These are phyloP conservation scores for Anastrepha obliqua DNA, from an alignment of 1,140 invertebrate genomes.

Conservation along the genomic window DNA sequence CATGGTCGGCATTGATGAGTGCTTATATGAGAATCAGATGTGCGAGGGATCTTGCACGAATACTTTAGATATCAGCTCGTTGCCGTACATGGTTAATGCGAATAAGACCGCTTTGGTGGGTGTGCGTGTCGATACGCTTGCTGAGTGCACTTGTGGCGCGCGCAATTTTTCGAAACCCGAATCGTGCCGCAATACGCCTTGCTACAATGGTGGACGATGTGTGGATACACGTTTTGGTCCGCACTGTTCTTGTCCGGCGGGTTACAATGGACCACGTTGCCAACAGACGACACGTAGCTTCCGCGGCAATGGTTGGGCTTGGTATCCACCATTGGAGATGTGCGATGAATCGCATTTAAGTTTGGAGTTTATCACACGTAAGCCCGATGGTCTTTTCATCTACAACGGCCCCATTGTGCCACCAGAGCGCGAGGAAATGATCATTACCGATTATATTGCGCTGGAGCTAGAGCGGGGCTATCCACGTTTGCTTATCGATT, in stretches of 20 bases:
- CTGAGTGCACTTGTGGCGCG: slow-evolving; percentile 93
- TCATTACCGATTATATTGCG: slow-evolving; percentile 95
- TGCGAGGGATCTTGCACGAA: slow-evolving; percentile 98
- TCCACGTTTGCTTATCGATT: slow-evolving; percentile 92
- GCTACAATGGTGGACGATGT: slow-evolving; percentile 96
- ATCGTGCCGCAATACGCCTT: slow-evolving; percentile 91
- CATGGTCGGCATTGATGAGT: slow-evolving; percentile 98
- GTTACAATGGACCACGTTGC: slow-evolving; percentile 95
- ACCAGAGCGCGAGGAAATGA: slow-evolving; percentile 89
- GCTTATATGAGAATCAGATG: slow-evolving; percentile 94
- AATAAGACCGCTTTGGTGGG: slow-evolving; percentile 97
- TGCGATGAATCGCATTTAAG: slow-evolving; percentile 96
- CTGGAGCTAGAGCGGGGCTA: slow-evolving; percentile 93
- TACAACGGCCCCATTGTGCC: slow-evolving; percentile 98
- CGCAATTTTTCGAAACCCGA: slow-evolving; percentile 92
- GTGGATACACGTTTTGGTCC: slow-evolving; percentile 90
- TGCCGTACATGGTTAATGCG: slow-evolving; percentile 96
- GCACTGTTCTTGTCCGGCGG: slow-evolving; percentile 91
- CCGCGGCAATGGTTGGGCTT: slow-evolving; percentile 93
- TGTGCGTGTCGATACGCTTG: slow-evolving; percentile 90
- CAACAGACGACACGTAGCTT: slow-evolving; percentile 97
- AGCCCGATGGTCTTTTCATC: slow-evolving; percentile 92
- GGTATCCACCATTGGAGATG: slow-evolving; percentile 96
- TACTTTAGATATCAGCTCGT: slow-evolving; percentile 88
- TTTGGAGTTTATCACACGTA: slow-evolving; percentile 94